A percentile compares a stretch with the other conserved stretches of the same genome.
phyloP scores from a whole-genome alignment of 2,113 vertebrate genomes.

The Psephotus haematonotus region DNA sequence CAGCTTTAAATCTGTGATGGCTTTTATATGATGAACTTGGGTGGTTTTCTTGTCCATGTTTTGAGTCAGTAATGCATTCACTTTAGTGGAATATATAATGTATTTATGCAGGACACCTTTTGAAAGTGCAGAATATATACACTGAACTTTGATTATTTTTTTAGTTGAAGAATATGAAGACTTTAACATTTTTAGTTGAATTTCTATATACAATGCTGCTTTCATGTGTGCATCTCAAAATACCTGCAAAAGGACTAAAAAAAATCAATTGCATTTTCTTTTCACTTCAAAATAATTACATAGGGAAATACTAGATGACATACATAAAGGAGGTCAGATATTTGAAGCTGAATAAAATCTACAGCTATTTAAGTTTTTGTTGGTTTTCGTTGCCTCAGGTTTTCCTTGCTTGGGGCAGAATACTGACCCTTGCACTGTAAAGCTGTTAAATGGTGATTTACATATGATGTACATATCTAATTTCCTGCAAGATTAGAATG shows the following conservation, averaged over 20 bases:
- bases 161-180: neutral
- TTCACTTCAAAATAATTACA: neutral
- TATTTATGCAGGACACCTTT: neutral
- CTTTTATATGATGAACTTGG: neutral
- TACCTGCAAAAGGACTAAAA: neutral
- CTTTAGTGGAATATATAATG: neutral
- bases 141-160: neutral
- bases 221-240: neutral
- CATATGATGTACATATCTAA: neutral
- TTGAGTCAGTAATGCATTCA: neutral
- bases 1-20: neutral
- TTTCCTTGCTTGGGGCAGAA: neutral
- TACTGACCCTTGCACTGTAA: neutral
- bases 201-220: neutral
- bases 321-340: neutral
- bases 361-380: neutral
- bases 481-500: conserved; percentile 1
- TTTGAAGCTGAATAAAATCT: neutral
- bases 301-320: neutral
- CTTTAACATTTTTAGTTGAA: neutral
- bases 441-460: neutral
- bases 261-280: neutral
- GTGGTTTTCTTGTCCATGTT: neutral
- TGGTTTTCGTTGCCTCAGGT: neutral
- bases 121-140: neutral